Base-by-base conservation (phyloP, 2,113 vertebrate genomes). In the Hipposideros armiger region DNA sequence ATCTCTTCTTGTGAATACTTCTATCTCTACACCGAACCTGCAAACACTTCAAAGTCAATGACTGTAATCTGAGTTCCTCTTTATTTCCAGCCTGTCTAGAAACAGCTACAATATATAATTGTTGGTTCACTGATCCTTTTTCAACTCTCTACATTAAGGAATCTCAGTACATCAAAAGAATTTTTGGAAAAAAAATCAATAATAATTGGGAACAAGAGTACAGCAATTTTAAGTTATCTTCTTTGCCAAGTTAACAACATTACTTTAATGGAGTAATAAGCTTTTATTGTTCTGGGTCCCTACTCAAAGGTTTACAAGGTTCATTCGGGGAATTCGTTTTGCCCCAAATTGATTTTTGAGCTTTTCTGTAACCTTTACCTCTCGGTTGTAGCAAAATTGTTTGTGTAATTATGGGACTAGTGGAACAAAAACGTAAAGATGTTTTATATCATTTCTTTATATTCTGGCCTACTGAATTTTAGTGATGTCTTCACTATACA, bases 241-340 rank as follows among this genome's bases (percentile, higher is more conserved):
- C 81, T 94, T 91, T 81, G 69, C 47, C 94, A 92, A 87, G 58
- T 87, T 97, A 95, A 88, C 32, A 86, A 86, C 84, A 32, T 95
- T 56, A 81, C 30, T 92, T 91, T 76, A 94, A 93, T 87, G 45
- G 36, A 62, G 5, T 78, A 67, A 69, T 47, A 80, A 64, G 42
- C 5, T 90, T 93, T 94, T 66, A 81, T 91, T 30, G 1, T 81
- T 54, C n/a, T 95, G 30, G 16, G 62, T 84, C 32, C 62, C 62
- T 72, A 83, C 40, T 85, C 52, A 56, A 64, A 76, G 22, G 1
- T 90, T 92, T 83, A 78, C 64, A 95, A 94, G 32, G 30, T 76
- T 42, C 0, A 93, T 30, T 28, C 58, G 26, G 9, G 36, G 20
- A 93, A 97, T 86, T 78, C 74, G 54, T 50, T 62, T 36, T 11